A percentile compares a stretch with the other conserved stretches of the same genome.
phyloP scores from a whole-genome alignment of 2,113 vertebrate species.

The Trematocara variabile region DNA sequence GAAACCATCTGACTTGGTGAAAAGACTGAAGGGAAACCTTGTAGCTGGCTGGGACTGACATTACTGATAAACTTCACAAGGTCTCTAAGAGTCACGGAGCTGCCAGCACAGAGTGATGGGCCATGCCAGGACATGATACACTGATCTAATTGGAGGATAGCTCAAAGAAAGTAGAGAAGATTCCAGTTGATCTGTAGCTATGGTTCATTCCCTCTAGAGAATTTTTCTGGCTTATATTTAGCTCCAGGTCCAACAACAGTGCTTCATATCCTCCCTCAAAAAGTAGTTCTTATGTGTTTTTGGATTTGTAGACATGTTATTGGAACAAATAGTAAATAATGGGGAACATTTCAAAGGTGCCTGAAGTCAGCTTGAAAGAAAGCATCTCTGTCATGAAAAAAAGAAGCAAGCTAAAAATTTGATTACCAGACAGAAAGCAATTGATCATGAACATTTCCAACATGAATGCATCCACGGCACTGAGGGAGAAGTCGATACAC shows the following conservation, averaged over 20 bases:
- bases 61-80: constrained; percentile 47
- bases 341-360: not conserved
- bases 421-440: not conserved
- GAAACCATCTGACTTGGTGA: not conserved
- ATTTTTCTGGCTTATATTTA: constrained; percentile 33
- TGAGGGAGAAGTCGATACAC: constrained; percentile 19
- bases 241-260: not conserved
- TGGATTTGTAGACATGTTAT: not conserved
- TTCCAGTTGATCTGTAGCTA: constrained; percentile 40
- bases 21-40: not conserved
- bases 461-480: not conserved
- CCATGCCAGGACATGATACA: constrained; percentile 49
- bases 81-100: constrained; percentile 51
- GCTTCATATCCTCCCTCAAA: not conserved
- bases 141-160: constrained; percentile 58
- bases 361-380: not conserved
- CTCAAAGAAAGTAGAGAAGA: constrained; percentile 45
- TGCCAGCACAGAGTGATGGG: constrained; percentile 61
- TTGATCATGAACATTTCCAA: not conserved
- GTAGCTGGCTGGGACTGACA: constrained; percentile 27
- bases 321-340: not conserved
- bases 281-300: not conserved
- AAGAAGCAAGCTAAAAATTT: not conserved
- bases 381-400: not conserved
- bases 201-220: not conserved